These are phyloP conservation scores for Spicauda simplicius DNA, from an alignment of 2,888 invertebrate genomes.

Conservation along the genomic window DNA sequence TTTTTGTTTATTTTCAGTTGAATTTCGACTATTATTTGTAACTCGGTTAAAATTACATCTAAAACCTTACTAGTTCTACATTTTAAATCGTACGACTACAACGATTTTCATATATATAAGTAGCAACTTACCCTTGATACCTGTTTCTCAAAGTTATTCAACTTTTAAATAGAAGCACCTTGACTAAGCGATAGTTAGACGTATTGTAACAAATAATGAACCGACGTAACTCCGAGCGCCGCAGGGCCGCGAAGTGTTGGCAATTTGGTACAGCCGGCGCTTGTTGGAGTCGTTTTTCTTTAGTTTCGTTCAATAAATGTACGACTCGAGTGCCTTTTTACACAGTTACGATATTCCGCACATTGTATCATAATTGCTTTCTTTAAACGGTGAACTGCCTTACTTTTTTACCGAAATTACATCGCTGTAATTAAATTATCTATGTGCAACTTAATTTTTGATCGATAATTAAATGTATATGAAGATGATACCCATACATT, in stretches of 20 bases:
- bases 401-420: too few species aligned
- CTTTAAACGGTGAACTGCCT: constrained; percentile 6
- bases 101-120: too few species aligned
- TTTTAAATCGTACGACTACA: too few species aligned
- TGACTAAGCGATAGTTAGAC: constrained; percentile 44
- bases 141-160: constrained; percentile 8
- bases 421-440: too few species aligned
- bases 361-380: constrained; percentile 31
- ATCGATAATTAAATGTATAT: too few species aligned
- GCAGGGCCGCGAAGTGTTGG: constrained; percentile 67
- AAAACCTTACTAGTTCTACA: too few species aligned
- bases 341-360: constrained; percentile 58
- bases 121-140: not conserved
- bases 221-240: constrained; percentile 67
- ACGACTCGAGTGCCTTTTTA: constrained; percentile 63
- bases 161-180: constrained; percentile 31
- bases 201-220: constrained; percentile 75
- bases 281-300: constrained; percentile 76
- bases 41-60: too few species aligned
- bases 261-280: constrained; percentile 76
- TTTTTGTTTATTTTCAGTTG: too few species aligned
- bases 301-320: constrained; percentile 76
- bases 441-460: too few species aligned
- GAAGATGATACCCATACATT: too few species aligned
- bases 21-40: too few species aligned